phyloP scores from a whole-genome alignment of 2,888 invertebrate species.

The Malthinus flaveolus region DNA sequence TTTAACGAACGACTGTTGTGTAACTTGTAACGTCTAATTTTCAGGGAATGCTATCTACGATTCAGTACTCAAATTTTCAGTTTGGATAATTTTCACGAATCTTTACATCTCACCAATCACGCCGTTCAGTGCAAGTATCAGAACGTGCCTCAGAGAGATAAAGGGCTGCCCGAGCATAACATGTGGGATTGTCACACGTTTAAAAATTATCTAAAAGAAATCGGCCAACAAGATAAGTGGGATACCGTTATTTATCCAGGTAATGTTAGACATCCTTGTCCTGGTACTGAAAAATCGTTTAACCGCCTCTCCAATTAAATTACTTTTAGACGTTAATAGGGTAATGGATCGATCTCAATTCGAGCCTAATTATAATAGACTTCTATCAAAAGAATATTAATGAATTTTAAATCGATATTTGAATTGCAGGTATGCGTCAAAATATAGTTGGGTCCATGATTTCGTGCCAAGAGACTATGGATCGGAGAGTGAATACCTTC shows the following conservation, averaged over 20 bases:
- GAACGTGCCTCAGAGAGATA: slow-evolving; percentile 68
- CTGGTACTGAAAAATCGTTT: no score
- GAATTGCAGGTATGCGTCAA: slow-evolving; percentile 48
- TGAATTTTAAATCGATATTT: neutral
- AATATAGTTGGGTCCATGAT: slow-evolving; percentile 75
- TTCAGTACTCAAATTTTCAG: slow-evolving; percentile 91
- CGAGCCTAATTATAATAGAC: neutral
- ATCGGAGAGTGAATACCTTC: slow-evolving; percentile 80
- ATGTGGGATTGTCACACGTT: slow-evolving; percentile 94
- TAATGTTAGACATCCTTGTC: slow-evolving; percentile 52
- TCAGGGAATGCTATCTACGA: slow-evolving; percentile 84
- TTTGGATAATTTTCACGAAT: slow-evolving; percentile 86
- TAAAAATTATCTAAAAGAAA: slow-evolving; percentile 65
- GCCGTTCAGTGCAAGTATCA: slow-evolving; percentile 89
- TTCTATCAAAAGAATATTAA: slow-evolving; percentile 36
- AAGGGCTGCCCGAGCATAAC: slow-evolving; percentile 82
- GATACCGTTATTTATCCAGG: slow-evolving; percentile 85
- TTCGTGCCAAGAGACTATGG: slow-evolving; percentile 85
- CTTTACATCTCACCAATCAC: slow-evolving; percentile 90
- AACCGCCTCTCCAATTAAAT: no score
- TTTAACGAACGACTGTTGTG: neutral
- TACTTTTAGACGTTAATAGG: no score
- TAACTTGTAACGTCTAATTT: slow-evolving; percentile 1
- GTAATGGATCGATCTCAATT: no score
- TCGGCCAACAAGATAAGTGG: slow-evolving; percentile 80